A percentile compares a stretch with the other conserved stretches of the same genome.
Conservation (phyloP, 1,140 invertebrate genomes). For the Chrysopa pallens region DNA sequence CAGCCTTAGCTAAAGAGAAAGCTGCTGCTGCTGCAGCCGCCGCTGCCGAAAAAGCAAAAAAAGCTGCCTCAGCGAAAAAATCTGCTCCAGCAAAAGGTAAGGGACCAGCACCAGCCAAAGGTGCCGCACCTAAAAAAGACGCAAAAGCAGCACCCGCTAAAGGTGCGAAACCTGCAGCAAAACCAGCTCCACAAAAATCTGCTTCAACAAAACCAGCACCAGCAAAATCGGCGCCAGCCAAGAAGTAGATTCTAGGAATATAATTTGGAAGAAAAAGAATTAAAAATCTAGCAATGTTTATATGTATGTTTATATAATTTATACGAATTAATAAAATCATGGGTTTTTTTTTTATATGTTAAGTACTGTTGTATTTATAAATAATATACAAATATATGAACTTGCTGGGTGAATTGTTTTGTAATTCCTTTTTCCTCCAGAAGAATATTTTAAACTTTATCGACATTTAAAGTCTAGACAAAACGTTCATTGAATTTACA, state of each 20-base stretch:
- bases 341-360: not conserved
- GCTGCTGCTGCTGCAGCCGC: slow-evolving; percentile 7
- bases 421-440: too few species aligned
- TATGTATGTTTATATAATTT: not conserved
- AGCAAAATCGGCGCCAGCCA: slow-evolving; percentile 1
- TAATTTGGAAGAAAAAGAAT: not conserved
- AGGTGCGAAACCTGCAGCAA: slow-evolving; percentile 5
- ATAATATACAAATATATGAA: too few species aligned
- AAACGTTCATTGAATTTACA: too few species aligned
- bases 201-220: slow-evolving; percentile 8
- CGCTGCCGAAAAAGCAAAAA: not conserved
- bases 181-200: slow-evolving; percentile 7
- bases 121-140: slow-evolving; percentile 18
- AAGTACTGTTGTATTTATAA: not conserved
- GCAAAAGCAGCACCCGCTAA: slow-evolving; percentile 5
- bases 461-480: too few species aligned
- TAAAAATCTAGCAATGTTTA: not conserved
- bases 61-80: slow-evolving; percentile 6
- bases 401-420: too few species aligned
- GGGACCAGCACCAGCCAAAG: slow-evolving; percentile 4
- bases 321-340: not conserved
- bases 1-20: slow-evolving; percentile 12
- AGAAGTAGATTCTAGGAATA: not conserved
- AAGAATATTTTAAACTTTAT: too few species aligned
- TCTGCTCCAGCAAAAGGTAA: slow-evolving; percentile 5